Base-by-base conservation (phyloP, 1,140 invertebrate species). In the Littorina saxatilis region DNA sequence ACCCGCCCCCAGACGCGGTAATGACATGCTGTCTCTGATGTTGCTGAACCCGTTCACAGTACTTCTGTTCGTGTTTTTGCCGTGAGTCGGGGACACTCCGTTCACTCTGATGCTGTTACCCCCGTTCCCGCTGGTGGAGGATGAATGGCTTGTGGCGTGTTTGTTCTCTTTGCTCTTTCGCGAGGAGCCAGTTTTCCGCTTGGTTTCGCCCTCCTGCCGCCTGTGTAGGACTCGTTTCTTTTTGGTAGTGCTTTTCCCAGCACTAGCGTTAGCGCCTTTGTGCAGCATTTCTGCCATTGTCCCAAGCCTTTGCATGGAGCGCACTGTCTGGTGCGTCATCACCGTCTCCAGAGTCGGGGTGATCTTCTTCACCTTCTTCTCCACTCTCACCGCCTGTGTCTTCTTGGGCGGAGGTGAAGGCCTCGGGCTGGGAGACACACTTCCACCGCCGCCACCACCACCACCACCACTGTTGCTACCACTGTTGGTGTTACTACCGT, bases 361-460 rank as follows among this genome's bases (percentile, higher is more conserved):
- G 58, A 78, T 78, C 55, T 78, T 58, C 39, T 63, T 61, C 37
- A 63, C 58, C 58, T 39, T 78, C 55, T 63, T 78, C 35, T 78
- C 76, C 76, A 39, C 58, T 23, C 39, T 15, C 37, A 63, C 58
- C 5, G 58, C 11, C 37, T 55, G 13, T 23, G 39, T 73, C 43
- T 23, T 78, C 35, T 61, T 61, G 17, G 76, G 76, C 23, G 76
- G 76, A 32, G 39, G 74, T 13, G 47, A 20, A 0, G 76, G 17
- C n/a, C 5, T 3, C 23, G 70, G 29, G 27, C 43, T 50, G 11
- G n/a, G 73, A 9, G 73, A 52, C 50, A 39, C 3, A 11, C 37
- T 32, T 40, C 9, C 9, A 70, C 2, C 35, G 66, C 17, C n/a
- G 70, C 0, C n/a, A 23, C 55, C 35, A 35, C 9, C 1, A 35